Base-by-base conservation (phyloP, 2,113 vertebrate genomes). In the Alethe castanea region DNA sequence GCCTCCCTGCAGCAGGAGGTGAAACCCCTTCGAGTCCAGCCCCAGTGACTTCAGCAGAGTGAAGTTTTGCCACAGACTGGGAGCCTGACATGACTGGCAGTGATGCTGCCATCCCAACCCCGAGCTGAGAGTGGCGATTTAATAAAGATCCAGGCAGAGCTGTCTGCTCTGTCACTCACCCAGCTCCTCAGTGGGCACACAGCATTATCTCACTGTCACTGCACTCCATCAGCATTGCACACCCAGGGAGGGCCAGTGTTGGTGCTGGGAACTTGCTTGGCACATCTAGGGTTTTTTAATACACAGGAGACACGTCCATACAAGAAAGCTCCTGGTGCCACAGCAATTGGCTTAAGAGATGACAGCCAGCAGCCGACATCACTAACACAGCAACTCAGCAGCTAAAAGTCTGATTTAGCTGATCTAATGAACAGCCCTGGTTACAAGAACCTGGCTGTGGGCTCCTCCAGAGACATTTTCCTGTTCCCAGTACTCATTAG, bases 401-500 rank as follows among this genome's bases (percentile, higher is more conserved):
- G 42, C 50, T 81, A 13, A 3, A 86, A 83, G 67, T 38, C 62
- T 29, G 50, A 52, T 28, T 52, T 52, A 52, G 50, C 50, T 52
- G 50, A 14, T 8, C 25, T 60, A 40, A 87, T 12, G 31, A 48
- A 40, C 28, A 53, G 48, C 19, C 10, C 28, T 28, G 57, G 26
- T 31, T 64, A 56, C 0, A 6, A 64, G 31, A 38, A 36, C n/a
- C 7, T 0, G 0, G 17, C 69, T 76, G 28, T 40, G 81, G 45
- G 28, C 28, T 60, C 10, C 57, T 53, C 53, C 38, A 47, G 48
- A 64, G 5, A 44, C n/a, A 38, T 40, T 22, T 59, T 59, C 29
- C 33, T 44, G 36, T 53, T 64, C 40, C 40, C 28, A 82, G n/a
- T 3, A 19, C 14, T 53, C 54, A 26, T 28, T 33, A n/a, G 23